Base-by-base conservation (phyloP, 2,888 invertebrate genomes). In the Chironomus tentans region DNA sequence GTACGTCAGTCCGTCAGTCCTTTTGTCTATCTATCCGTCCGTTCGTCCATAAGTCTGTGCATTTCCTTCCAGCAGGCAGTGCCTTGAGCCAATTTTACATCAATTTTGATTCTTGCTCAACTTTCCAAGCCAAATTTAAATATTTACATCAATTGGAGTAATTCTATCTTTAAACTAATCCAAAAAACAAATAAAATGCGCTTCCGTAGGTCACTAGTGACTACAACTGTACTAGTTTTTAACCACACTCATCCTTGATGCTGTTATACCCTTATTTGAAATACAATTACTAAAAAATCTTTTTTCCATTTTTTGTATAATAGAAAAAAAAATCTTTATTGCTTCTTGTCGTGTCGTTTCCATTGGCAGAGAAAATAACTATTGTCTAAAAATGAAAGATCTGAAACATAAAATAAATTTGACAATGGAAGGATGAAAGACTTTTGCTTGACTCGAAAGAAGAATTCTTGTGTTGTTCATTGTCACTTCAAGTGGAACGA, bases 401-500 rank as follows among this genome's bases (percentile, higher is more conserved):
- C 15, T 56, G 56, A 56, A 18, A 15, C n/a, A 56, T 15, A 56
- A 56, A 56, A 18, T 56, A 56, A 38, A 38, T 38, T 56, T 56
- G 15, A 18, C 18, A 50, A 50, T 50, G 10, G 38, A 38, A 38
- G 38, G 1, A 28, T 1, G 5, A 28, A 28, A 28, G 28, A 28
- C 28, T 28, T 28, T 28, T 28, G 28, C 28, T 28, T 5, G 6
- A 28, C 38, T 10, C 62, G n/a, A 46, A 61, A 56, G 71, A 15
- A 56, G 50, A 70, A 70, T 50, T 70, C 24, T 70, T 48, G 10
- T 38, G 47, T 68, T 74, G 65, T 48, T 74, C 74, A 68, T 47
- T 74, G 74, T 18, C 47, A 74, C 22, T 68, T 74, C 24, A 62
- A 74, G 74, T 74, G 74, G 68, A 74, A 74, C 74, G 48, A 74